Evolutionary conservation across 2,888 invertebrate species (phyloP).

Genomic region (Heliconius hortense): DNA sequence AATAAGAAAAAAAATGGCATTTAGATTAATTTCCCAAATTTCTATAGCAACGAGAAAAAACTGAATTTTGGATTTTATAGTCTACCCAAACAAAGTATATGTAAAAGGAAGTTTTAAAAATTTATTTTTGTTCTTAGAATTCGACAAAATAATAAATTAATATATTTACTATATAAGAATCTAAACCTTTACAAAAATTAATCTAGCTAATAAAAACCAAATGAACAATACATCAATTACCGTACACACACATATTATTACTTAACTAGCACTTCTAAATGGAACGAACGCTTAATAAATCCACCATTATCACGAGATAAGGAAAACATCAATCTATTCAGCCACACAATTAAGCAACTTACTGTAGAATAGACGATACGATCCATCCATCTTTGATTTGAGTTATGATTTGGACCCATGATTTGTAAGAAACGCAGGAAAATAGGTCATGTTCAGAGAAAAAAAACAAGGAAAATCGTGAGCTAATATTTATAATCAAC

Average conservation of each 20-base stretch:
- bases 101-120: background rate
- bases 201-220: background rate
- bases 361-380: constrained; percentile 22
- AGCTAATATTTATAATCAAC: constrained; percentile 42
- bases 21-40: no score
- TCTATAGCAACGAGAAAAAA: background rate
- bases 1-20: no score
- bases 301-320: constrained; percentile 14
- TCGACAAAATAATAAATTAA: background rate
- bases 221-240: background rate
- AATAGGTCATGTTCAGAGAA: constrained; percentile 40
- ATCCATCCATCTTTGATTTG: constrained; percentile 33
- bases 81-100: background rate
- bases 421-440: constrained; percentile 34
- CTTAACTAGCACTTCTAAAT: background rate
- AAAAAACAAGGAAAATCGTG: constrained; percentile 39
- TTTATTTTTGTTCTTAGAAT: background rate
- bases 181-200: background rate
- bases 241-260: background rate
- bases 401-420: constrained; percentile 37
- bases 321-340: constrained; percentile 32
- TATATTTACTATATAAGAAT: background rate
- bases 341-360: constrained; percentile 36
- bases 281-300: background rate
- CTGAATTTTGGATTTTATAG: background rate